Evolutionary conservation across 2,113 vertebrate species (phyloP).

Genomic region (Paracanthobrama guichenoti): DNA sequence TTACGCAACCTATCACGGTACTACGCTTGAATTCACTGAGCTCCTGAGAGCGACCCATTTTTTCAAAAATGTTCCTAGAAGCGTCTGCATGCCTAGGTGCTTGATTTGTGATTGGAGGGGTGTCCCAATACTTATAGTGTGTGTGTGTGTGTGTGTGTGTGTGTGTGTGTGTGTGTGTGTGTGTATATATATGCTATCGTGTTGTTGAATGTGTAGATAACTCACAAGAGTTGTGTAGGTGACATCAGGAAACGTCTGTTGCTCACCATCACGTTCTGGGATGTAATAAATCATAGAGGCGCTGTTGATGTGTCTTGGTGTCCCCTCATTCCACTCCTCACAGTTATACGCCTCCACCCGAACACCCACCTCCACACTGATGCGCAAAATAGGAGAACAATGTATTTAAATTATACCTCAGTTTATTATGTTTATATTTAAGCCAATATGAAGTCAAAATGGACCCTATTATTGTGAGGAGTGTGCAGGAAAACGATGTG

Average conservation of each 20-base stretch:
- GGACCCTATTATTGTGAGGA: neutral
- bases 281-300: constrained; percentile 97
- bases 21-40: too few relatives aligned
- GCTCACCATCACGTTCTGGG: constrained; percentile 78
- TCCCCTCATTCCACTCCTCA: constrained; percentile 62
- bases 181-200: neutral
- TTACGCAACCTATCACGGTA: too few relatives aligned
- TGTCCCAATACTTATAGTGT: too few relatives aligned
- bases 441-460: too few relatives aligned
- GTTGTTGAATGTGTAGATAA: neutral
- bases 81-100: too few relatives aligned
- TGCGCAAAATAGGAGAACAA: neutral
- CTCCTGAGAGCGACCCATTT: too few relatives aligned
- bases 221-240: constrained; percentile 31
- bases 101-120: too few relatives aligned
- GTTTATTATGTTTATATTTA: neutral
- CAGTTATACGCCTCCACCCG: constrained; percentile 90
- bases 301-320: constrained; percentile 90
- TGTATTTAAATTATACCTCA: neutral
- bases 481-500: neutral
- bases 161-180: too few relatives aligned
- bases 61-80: too few relatives aligned
- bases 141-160: too few relatives aligned
- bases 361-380: constrained; percentile 96
- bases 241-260: constrained; percentile 73